A percentile compares a stretch with the other conserved stretches of the same genome.
These are phyloP conservation scores for Sympetrum striolatum DNA, from an alignment of 2,888 invertebrate genomes.

Conservation along the genomic window DNA sequence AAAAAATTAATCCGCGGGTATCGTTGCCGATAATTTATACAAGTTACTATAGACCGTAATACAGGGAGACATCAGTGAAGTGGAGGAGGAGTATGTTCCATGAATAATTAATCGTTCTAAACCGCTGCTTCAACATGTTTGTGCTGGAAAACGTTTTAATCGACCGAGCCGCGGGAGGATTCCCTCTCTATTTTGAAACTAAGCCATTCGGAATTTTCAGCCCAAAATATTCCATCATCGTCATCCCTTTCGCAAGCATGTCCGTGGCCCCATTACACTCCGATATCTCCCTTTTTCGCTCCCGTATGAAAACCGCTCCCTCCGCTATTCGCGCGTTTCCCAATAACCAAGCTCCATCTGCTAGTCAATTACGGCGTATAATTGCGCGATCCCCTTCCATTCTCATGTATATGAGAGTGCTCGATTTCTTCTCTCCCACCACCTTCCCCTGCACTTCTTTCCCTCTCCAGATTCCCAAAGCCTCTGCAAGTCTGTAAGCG, in stretches of 20 bases:
- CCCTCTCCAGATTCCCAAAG: background rate
- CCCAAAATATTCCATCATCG: background rate
- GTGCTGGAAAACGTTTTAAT: background rate
- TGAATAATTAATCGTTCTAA: background rate
- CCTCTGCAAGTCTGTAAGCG: background rate
- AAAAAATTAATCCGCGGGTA: no score
- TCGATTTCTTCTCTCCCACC: background rate
- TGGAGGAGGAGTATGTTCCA: background rate
- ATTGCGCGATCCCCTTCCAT: background rate
- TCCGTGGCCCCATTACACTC: background rate
- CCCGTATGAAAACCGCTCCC: background rate
- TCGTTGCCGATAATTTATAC: no score
- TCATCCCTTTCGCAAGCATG: background rate
- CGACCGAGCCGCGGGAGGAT: background rate
- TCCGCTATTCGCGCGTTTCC: background rate
- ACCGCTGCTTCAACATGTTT: background rate
- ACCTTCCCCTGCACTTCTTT: background rate
- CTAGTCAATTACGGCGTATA: background rate
- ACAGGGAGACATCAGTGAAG: no score
- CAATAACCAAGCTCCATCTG: background rate
- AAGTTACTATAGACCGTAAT: no score
- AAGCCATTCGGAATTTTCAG: background rate
- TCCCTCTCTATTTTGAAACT: background rate
- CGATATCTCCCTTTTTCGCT: background rate
- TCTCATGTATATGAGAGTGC: background rate